These are phyloP conservation scores for Coracopsis vasa DNA, from an alignment of 2,113 vertebrate genomes.

Conservation along the genomic window DNA sequence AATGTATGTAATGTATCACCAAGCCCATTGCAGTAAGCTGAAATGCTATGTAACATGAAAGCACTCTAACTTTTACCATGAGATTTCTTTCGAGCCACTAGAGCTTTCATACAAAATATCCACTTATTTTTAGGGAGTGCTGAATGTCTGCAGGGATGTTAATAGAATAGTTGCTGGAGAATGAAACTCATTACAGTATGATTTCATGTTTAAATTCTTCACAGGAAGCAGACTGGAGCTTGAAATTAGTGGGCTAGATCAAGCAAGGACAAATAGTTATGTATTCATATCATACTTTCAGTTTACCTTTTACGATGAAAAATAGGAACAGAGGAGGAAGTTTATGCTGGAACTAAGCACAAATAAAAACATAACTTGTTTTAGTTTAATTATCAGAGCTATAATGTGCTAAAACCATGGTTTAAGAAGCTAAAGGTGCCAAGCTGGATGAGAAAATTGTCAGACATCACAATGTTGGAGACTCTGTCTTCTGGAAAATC, in stretches of 20 bases:
- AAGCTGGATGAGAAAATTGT: neutral
- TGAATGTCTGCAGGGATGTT: neutral
- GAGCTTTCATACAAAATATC: neutral
- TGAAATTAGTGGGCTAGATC: neutral
- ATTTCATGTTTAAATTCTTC: neutral
- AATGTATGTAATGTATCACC: neutral
- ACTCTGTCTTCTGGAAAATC: neutral
- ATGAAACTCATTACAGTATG: neutral
- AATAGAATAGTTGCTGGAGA: neutral
- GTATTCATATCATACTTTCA: neutral
- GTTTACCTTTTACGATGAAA: neutral
- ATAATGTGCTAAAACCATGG: neutral
- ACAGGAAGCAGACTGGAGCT: neutral
- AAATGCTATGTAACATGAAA: neutral
- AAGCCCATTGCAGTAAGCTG: neutral
- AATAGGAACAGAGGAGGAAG: neutral
- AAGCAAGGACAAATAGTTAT: neutral
- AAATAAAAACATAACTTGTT: neutral
- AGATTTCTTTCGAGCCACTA: neutral
- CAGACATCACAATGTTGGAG: neutral
- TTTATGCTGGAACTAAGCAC: neutral
- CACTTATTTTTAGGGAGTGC: neutral
- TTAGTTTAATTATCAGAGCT: neutral
- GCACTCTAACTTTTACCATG: neutral
- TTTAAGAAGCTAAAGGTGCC: neutral